A percentile compares a stretch with the other conserved stretches of the same genome.
These are phyloP conservation scores for Aricia agestis DNA, from an alignment of 1,140 invertebrate species.

Conservation along the genomic window DNA sequence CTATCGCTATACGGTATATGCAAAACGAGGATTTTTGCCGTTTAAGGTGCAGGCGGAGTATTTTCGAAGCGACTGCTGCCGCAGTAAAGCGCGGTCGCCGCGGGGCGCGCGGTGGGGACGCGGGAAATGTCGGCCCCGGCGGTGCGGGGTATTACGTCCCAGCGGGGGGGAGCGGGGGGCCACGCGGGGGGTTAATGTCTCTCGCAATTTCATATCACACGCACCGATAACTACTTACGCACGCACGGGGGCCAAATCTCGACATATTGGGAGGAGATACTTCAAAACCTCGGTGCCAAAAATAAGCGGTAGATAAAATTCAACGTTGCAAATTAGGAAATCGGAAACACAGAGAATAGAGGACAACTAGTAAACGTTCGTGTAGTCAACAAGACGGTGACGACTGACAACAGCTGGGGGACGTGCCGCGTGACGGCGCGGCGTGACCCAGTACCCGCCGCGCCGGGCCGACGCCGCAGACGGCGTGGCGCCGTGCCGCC, in stretches of 20 bases:
- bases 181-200: slow-evolving; percentile 31
- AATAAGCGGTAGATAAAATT: too few relatives aligned
- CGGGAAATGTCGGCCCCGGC: background rate
- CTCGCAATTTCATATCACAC: slow-evolving; percentile 36
- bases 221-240: slow-evolving; percentile 4
- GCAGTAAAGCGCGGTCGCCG: background rate
- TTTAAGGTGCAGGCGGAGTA: too few relatives aligned
- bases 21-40: too few relatives aligned
- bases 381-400: too few relatives aligned
- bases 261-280: too few relatives aligned
- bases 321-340: too few relatives aligned
- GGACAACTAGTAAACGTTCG: too few relatives aligned
- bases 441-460: background rate
- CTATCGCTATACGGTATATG: too few relatives aligned
- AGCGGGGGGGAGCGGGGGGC: slow-evolving; percentile 6
- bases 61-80: too few relatives aligned
- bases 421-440: too few relatives aligned
- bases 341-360: too few relatives aligned
- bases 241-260: background rate
- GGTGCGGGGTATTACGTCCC: background rate
- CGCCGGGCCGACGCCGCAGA: background rate
- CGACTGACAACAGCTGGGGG: background rate
- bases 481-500: background rate
- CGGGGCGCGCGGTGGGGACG: background rate
- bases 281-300: too few relatives aligned